Conservation (phyloP, 2,113 vertebrate genomes). For the Neofelis nebulosa region DNA sequence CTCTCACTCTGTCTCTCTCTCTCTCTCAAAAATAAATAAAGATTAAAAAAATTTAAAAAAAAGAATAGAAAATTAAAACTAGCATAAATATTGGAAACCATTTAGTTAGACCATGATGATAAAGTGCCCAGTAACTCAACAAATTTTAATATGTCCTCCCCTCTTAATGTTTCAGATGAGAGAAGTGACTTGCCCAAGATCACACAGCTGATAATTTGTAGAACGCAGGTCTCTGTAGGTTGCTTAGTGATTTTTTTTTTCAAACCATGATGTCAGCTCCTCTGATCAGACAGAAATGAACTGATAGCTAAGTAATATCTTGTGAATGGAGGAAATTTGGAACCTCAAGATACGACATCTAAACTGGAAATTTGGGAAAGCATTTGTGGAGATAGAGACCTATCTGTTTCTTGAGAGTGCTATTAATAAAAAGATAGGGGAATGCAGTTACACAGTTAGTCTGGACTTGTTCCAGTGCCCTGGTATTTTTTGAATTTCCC, state of each 20-base stretch:
- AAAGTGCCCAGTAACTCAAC: neutral
- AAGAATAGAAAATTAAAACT: neutral
- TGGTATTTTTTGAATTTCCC: constrained; percentile 66
- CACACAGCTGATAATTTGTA: neutral
- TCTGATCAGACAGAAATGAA: constrained; percentile 7
- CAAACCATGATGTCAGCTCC: neutral
- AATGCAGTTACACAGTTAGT: constrained; percentile 65
- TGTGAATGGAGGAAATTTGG: neutral
- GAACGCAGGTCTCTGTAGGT: neutral
- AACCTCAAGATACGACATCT: neutral
- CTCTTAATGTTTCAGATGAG: neutral
- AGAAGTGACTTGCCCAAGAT: neutral
- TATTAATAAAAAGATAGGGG: constrained; percentile 52
- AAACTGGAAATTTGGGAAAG: constrained; percentile 52
- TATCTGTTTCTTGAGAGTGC: constrained; percentile 29
- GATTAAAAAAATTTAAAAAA: neutral
- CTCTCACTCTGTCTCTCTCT: no score
- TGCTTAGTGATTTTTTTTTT: neutral
- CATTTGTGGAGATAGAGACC: constrained; percentile 48
- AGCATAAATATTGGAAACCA: neutral
- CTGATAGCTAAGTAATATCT: neutral
- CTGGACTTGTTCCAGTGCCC: constrained; percentile 44
- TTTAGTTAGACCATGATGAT: neutral
- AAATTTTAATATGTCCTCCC: neutral
- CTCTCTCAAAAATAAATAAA: no score